Evolutionary conservation across 2,888 invertebrate genomes (phyloP).

Genomic region (Ornithoptera priamus): DNA sequence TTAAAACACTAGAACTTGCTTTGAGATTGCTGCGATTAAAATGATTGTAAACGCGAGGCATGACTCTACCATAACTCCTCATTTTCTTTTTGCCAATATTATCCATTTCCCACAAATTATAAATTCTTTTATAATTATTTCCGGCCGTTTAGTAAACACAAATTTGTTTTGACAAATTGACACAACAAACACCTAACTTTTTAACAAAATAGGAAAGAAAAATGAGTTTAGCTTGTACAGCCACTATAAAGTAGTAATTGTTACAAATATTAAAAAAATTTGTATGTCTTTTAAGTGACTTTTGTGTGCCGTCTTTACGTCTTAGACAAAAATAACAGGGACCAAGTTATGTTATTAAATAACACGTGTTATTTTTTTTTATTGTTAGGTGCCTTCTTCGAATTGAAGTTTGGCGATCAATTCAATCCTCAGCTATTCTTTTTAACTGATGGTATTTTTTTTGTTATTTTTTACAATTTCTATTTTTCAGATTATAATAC

Average conservation of each 20-base stretch:
- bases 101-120: slow-evolving; percentile 39
- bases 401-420: too few relatives aligned
- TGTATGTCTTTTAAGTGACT: too few relatives aligned
- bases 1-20: slow-evolving; percentile 53
- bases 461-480: too few relatives aligned
- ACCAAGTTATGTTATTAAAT: too few relatives aligned
- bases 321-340: too few relatives aligned
- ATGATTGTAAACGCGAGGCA: slow-evolving; percentile 59
- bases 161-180: slow-evolving; percentile 12
- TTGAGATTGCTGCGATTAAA: slow-evolving; percentile 44
- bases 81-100: slow-evolving; percentile 35
- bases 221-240: background rate
- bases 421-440: too few relatives aligned
- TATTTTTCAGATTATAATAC: too few relatives aligned
- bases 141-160: slow-evolving; percentile 16
- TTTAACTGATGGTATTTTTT: too few relatives aligned
- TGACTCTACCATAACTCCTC: slow-evolving; percentile 61
- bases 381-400: too few relatives aligned
- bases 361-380: too few relatives aligned
- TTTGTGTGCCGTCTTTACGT: too few relatives aligned
- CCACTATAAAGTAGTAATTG: background rate
- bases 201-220: background rate
- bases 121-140: background rate
- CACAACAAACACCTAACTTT: background rate
- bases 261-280: background rate